These are phyloP conservation scores for Andrena bucephala DNA, from an alignment of 2,888 invertebrate species.

Conservation along the genomic window DNA sequence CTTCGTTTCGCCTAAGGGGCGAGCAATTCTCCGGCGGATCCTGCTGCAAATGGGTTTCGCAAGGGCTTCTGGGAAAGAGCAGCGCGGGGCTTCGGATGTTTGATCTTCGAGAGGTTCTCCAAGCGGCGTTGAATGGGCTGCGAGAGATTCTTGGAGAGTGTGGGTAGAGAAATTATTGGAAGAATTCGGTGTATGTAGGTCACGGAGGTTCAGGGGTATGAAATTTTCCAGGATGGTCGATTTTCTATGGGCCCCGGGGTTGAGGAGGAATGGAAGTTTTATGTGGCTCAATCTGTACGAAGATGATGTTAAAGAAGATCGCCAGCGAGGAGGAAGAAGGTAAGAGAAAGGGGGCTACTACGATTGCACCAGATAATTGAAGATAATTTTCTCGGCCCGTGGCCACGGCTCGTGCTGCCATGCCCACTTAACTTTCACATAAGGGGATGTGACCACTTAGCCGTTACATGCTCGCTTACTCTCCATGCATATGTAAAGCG, in stretches of 20 bases:
- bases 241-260: too few relatives aligned
- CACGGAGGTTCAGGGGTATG: too few relatives aligned
- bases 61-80: constrained; percentile 30
- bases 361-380: constrained; percentile 79
- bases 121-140: neutral
- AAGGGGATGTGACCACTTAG: constrained; percentile 79
- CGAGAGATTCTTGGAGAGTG: too few relatives aligned
- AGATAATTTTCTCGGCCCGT: constrained; percentile 80
- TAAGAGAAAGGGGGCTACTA: constrained; percentile 35
- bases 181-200: too few relatives aligned
- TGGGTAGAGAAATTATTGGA: too few relatives aligned
- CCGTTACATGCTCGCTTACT: constrained; percentile 80
- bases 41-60: constrained; percentile 18
- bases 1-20: constrained; percentile 15
- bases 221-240: too few relatives aligned
- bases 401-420: constrained; percentile 77
- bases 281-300: too few relatives aligned
- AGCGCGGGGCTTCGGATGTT: neutral
- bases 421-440: constrained; percentile 82
- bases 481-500: constrained; percentile 77
- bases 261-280: too few relatives aligned
- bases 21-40: constrained; percentile 24
- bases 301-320: constrained; percentile 22
- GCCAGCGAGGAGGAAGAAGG: constrained; percentile 8
- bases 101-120: neutral